These are phyloP conservation scores for Caenorhabditis inopinata DNA, from an alignment of 1,140 invertebrate species.

Conservation along the genomic window DNA sequence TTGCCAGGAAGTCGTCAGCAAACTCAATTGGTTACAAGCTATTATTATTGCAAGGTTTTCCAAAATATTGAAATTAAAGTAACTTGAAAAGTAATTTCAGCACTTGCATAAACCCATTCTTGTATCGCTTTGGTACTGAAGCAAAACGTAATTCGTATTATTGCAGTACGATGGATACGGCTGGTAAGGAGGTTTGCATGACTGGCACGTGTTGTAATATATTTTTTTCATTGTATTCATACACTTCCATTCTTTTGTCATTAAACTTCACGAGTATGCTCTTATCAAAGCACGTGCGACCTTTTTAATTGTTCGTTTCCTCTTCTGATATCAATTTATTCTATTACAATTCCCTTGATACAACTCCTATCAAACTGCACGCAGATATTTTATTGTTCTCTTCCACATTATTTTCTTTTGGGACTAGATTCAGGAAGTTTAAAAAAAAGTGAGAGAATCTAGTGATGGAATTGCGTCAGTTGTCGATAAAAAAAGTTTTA, in stretches of 20 bases:
- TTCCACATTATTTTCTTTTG: not conserved
- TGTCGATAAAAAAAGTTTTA: not conserved
- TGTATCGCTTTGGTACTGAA: slow-evolving; percentile 55
- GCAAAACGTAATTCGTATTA: not conserved
- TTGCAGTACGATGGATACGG: not conserved
- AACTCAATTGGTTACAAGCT: slow-evolving; percentile 60
- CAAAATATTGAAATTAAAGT: not conserved
- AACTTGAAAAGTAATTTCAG: slow-evolving; percentile 39
- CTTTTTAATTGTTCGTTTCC: not conserved
- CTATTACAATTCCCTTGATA: not conserved
- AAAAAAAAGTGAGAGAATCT: not conserved
- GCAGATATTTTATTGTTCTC: not conserved
- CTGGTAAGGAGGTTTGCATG: slow-evolving; percentile 29
- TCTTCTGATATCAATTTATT: not conserved
- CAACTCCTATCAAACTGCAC: not conserved
- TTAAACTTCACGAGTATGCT: not conserved
- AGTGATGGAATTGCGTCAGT: slow-evolving; percentile 8
- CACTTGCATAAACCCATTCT: slow-evolving; percentile 61
- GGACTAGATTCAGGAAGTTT: too few species aligned
- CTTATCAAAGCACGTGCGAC: slow-evolving; percentile 24
- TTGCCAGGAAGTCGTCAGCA: slow-evolving; percentile 49
- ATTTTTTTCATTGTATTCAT: not conserved
- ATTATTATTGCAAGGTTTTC: slow-evolving; percentile 59
- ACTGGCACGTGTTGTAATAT: not conserved
- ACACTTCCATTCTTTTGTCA: too few species aligned